Conservation (phyloP, 2,797 vertebrate species). For the Brachymystax lenok region DNA sequence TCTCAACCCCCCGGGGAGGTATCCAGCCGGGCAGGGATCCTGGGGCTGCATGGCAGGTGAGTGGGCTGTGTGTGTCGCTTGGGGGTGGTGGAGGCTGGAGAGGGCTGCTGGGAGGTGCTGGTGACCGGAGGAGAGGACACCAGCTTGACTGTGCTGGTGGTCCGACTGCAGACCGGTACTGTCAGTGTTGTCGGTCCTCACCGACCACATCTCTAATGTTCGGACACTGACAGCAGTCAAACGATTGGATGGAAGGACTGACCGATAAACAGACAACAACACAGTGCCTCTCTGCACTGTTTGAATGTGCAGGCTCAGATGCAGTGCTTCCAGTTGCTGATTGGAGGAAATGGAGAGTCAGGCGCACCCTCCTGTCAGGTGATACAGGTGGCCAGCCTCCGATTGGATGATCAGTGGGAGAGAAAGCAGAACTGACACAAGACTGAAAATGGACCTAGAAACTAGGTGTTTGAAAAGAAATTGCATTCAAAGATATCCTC, state of each 20-base stretch:
- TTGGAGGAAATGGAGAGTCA: slow-evolving; percentile 61
- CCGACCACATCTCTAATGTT: slow-evolving; percentile 91
- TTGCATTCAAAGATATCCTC: no score
- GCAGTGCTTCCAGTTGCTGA: slow-evolving; percentile 82
- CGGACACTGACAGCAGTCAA: slow-evolving; percentile 71
- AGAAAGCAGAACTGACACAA: slow-evolving; percentile 84
- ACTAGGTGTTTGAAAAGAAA: slow-evolving; percentile 85
- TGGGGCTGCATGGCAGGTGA: slow-evolving; percentile 84
- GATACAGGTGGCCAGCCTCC: slow-evolving; percentile 85
- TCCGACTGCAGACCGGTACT: slow-evolving; percentile 62
- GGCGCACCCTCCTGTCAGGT: slow-evolving; percentile 79
- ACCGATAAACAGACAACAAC: background rate
- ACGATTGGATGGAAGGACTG: rapidly evolving
- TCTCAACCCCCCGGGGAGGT: slow-evolving; percentile 57
- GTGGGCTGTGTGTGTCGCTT: slow-evolving; percentile 81
- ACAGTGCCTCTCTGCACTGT: slow-evolving; percentile 65
- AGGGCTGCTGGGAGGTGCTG: slow-evolving; percentile 70
- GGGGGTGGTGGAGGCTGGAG: slow-evolving; percentile 63
- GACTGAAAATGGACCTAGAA: slow-evolving; percentile 90
- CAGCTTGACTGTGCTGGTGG: slow-evolving; percentile 73
- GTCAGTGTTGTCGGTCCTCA: slow-evolving; percentile 79
- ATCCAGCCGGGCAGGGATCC: slow-evolving; percentile 47
- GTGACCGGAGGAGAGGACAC: slow-evolving; percentile 92
- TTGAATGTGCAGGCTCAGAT: slow-evolving; percentile 91
- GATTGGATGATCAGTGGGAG: slow-evolving; percentile 90